phyloP scores from a whole-genome alignment of 2,113 vertebrate genomes.

The Plecturocebus donacophilus region DNA sequence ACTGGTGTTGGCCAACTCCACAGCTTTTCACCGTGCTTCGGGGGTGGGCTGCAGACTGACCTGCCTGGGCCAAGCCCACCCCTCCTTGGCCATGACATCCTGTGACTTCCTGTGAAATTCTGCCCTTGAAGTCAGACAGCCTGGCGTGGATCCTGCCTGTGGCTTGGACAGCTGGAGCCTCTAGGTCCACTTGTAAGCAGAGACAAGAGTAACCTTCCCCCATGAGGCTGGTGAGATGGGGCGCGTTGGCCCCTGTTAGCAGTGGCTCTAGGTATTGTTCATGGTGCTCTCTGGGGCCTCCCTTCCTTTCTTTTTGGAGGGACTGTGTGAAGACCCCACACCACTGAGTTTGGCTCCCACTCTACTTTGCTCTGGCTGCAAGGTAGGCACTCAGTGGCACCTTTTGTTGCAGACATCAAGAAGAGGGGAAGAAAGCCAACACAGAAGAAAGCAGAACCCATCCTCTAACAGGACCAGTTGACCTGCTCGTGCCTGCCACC shows the following conservation, averaged over 20 bases:
- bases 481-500: slow-evolving; percentile 22
- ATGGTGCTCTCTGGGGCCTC: neutral
- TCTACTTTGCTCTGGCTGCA: neutral
- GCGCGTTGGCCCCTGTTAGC: fast-evolving
- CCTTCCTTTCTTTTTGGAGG: neutral
- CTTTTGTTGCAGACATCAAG: slow-evolving; percentile 58
- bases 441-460: neutral
- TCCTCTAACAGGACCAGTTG: neutral
- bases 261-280: neutral
- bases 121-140: neutral
- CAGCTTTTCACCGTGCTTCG: neutral
- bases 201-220: neutral
- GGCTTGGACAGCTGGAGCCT: neutral
- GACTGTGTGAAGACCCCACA: neutral
- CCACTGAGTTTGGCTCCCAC: neutral
- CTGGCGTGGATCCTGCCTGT: neutral
- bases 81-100: neutral
- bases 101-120: neutral
- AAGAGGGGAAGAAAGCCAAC: slow-evolving; percentile 53
- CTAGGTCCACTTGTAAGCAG: neutral
- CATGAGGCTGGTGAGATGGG: neutral
- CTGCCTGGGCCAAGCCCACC: neutral
- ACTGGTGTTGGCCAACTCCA: neutral
- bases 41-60: neutral
- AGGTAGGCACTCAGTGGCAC: neutral